Base-by-base conservation (phyloP, 2,797 vertebrate species). In the Lophius americanus region DNA sequence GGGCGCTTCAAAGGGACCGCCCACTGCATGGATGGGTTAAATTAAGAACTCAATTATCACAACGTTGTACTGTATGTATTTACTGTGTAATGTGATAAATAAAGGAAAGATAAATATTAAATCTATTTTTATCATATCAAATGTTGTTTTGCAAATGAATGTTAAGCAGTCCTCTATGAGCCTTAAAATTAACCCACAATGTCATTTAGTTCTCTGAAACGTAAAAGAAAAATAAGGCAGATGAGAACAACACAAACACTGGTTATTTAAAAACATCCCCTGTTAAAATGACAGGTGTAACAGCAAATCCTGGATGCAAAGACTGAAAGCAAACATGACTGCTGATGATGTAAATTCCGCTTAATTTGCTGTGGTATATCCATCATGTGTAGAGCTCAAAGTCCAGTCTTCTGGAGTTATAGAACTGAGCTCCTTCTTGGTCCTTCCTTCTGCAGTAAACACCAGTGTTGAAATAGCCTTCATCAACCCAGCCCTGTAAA, bases 371-470 rank as follows among this genome's bases (percentile, higher is more conserved):
- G 48, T 33, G 33, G 42, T 3, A 58, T 13, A 46, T 3, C 33
- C 57, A 75, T 96, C 93, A 97, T 76, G 92, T 94, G 54, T 96
- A 97, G 49, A 98, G 94, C 0, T 96, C 96, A 79, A 98, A 98
- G 85, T 98, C 96, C 51, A 97, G 89, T 72, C 96, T 94, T 79
- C 86, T 95, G 39, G 96, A 98, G 90, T 93, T 96, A 93, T 97
- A 97, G 93, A 96, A 98, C 68, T 94, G 95, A 53, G 93, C 88
- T 3, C 91, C 94, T 0, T 92, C 90, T 64, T 96, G 93, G 61
- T 94, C 93, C 41, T 94, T 57, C 77, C 93, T 94, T 83, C 95
- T 93, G 87, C 96, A 98, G 90, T 97, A 97, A 43, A 97, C 95
- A 0, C 95, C 96, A 0, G 91, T 93, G 9, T 93, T 93, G 82